Percentiles rank a stretch among this genome's conserved stretches.
Conservation (phyloP, 2,797 vertebrate genomes). For the Ptychobarbus kaznakovi region DNA sequence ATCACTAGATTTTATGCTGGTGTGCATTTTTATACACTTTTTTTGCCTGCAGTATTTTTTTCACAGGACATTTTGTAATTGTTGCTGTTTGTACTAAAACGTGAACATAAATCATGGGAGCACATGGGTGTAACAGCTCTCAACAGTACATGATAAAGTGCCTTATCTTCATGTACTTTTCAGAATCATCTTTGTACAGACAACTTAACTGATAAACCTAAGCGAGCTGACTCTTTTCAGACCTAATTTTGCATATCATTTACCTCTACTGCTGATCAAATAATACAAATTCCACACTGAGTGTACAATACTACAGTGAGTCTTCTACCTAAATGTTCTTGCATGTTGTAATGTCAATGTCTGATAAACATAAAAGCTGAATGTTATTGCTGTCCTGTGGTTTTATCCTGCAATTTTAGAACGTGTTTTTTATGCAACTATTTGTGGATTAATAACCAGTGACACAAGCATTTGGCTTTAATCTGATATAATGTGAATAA, state of each 20-base stretch:
- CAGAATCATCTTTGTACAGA: not conserved
- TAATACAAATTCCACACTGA: slow-evolving; percentile 16
- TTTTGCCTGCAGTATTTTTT: slow-evolving; percentile 8
- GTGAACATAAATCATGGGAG: slow-evolving; percentile 19
- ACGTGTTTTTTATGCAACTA: not conserved
- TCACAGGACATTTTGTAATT: slow-evolving; percentile 40
- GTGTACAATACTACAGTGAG: not conserved
- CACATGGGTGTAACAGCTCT: slow-evolving; percentile 1
- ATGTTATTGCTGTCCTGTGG: not conserved
- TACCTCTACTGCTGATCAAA: slow-evolving; percentile 20
- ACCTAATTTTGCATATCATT: slow-evolving; percentile 1
- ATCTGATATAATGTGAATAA: slow-evolving; percentile 29
- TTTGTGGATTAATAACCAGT: not conserved
- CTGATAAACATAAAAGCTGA: not conserved
- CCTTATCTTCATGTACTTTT: slow-evolving; percentile 37
- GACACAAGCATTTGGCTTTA: slow-evolving; percentile 13
- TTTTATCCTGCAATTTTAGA: not conserved
- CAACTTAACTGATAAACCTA: slow-evolving; percentile 25
- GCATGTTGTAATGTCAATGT: slow-evolving; percentile 16
- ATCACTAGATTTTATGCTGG: slow-evolving; percentile 10
- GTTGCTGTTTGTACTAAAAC: slow-evolving; percentile 32
- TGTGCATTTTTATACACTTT: slow-evolving; percentile 7
- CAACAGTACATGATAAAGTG: slow-evolving; percentile 31
- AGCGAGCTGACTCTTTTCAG: slow-evolving; percentile 8
- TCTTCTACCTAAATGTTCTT: slow-evolving; percentile 25